Base-by-base conservation (phyloP, 2,113 vertebrate species). In the Calonectris borealis region DNA sequence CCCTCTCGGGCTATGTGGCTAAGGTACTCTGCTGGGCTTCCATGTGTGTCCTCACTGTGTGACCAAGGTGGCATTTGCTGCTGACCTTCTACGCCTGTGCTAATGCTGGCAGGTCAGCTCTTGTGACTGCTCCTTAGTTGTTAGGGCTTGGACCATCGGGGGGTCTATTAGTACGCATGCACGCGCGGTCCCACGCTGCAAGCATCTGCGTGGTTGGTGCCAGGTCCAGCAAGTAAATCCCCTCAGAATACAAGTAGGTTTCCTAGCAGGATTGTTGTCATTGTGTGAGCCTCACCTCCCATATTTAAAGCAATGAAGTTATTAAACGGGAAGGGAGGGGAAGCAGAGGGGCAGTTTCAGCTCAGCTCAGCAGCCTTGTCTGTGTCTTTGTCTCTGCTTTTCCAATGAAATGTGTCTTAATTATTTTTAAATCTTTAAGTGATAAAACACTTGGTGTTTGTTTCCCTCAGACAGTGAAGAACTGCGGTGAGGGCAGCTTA, bases 1-100 rank as follows among this genome's bases (percentile, higher is more conserved):
- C 54, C 54, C 25, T 64, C 38, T 13, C 2, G 1, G n/a, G 26
- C 81, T 77, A 0, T 16, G 1, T 54, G 40, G 64, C 5, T 18
- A 7, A 29, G 57, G 61, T 51, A 17, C 38, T 62, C 65, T 88
- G 48, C 57, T 58, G 66, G 66, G 34, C 73, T 70, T 31, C 51
- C 15, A 4, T 31, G 16, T 12, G 11, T 48, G 46, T 83, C 36
- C 13, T 60, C 14, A 0, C 68, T 29, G 44, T 51, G 29, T 73
- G 55, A 58, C 65, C 70, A 11, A 26, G 36, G 85, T 65, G 65
- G 32, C 72, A 14, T 34, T 82, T 78, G 73, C 60, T 62, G 21
- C 61, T 48, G 44, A 27, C 42, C 60, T 52, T 34, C 44, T 38
- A 8, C 8, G 9, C 6, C 57, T 57, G 26, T 10, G 20, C n/a